A percentile compares a stretch with the other conserved stretches of the same genome.
Evolutionary conservation across 1,140 invertebrate genomes (phyloP).

Genomic region (Hycleus phaleratus): DNA sequence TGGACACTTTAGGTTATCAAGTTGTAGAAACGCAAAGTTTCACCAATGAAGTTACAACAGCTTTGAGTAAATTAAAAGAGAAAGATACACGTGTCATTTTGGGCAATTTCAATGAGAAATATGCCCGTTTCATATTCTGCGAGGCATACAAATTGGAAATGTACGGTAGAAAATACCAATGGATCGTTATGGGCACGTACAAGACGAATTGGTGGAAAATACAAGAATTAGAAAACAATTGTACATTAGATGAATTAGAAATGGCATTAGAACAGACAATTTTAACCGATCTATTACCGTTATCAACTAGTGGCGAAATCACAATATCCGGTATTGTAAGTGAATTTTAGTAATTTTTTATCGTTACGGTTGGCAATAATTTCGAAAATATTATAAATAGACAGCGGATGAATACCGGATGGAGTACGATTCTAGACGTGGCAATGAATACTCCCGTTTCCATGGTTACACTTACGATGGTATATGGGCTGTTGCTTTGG

Average conservation of each 20-base stretch:
- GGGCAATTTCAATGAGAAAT: slow-evolving; percentile 86
- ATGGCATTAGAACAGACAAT: slow-evolving; percentile 85
- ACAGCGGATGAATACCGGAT: slow-evolving; percentile 79
- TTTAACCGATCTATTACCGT: slow-evolving; percentile 72
- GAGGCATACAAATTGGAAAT: slow-evolving; percentile 62
- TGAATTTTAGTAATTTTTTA: slow-evolving; percentile 22
- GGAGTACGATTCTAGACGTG: slow-evolving; percentile 73
- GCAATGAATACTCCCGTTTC: slow-evolving; percentile 82
- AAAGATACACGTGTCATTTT: slow-evolving; percentile 91
- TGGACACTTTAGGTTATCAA: slow-evolving; percentile 73
- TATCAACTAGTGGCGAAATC: slow-evolving; percentile 64
- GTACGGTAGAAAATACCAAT: slow-evolving; percentile 65
- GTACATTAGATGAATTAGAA: slow-evolving; percentile 67
- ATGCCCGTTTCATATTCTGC: slow-evolving; percentile 91
- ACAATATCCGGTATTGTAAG: slow-evolving; percentile 88
- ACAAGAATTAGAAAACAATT: slow-evolving; percentile 50
- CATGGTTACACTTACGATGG: slow-evolving; percentile 95
- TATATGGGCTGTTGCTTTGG: slow-evolving; percentile 91
- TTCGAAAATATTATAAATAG: slow-evolving; percentile 44
- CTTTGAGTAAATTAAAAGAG: slow-evolving; percentile 77
- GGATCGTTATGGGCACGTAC: slow-evolving; percentile 91
- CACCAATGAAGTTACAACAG: slow-evolving; percentile 78
- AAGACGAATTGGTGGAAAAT: slow-evolving; percentile 70
- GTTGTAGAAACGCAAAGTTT: slow-evolving; percentile 91
- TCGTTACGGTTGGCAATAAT: neutral